Evolutionary conservation across 2,797 vertebrate genomes (phyloP).

Genomic region (Pagetopsis macropterus): DNA sequence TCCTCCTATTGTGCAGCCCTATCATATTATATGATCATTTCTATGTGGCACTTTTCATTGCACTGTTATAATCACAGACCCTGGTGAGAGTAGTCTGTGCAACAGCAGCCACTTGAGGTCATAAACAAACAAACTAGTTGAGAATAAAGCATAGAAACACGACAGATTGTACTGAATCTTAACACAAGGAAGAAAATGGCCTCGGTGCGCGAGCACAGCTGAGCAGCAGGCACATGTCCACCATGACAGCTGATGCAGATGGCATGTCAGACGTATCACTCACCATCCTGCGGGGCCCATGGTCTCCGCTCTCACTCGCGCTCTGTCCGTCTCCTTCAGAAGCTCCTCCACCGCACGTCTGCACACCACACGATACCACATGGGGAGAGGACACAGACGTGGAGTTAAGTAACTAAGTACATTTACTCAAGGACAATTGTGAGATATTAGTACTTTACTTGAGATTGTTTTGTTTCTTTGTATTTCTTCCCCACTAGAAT

Average conservation of each 20-base stretch:
- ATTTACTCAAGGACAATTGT: too few relatives aligned
- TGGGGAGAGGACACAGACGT: too few relatives aligned
- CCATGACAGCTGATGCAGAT: conserved; percentile 24
- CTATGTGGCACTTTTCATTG: background rate
- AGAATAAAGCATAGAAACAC: background rate
- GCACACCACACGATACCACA: background rate
- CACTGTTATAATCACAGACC: background rate
- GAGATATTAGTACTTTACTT: too few relatives aligned
- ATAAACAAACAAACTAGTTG: background rate
- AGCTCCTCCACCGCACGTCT: conserved; percentile 97
- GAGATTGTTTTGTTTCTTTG: too few relatives aligned
- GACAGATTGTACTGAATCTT: background rate
- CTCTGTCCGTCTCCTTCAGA: conserved; percentile 94
- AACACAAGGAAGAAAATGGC: background rate
- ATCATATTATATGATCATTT: background rate
- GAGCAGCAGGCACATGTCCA: background rate
- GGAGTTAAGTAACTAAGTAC: too few relatives aligned
- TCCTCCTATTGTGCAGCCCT: too few relatives aligned
- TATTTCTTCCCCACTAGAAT: too few relatives aligned
- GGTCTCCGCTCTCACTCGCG: conserved; percentile 93
- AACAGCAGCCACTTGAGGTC: background rate
- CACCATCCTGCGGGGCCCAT: conserved; percentile 98
- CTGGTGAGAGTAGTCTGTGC: background rate
- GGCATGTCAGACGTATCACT: conserved; percentile 63
- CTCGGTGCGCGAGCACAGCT: background rate